These are phyloP conservation scores for Cerceris rybyensis DNA, from an alignment of 2,888 invertebrate genomes.

Conservation along the genomic window DNA sequence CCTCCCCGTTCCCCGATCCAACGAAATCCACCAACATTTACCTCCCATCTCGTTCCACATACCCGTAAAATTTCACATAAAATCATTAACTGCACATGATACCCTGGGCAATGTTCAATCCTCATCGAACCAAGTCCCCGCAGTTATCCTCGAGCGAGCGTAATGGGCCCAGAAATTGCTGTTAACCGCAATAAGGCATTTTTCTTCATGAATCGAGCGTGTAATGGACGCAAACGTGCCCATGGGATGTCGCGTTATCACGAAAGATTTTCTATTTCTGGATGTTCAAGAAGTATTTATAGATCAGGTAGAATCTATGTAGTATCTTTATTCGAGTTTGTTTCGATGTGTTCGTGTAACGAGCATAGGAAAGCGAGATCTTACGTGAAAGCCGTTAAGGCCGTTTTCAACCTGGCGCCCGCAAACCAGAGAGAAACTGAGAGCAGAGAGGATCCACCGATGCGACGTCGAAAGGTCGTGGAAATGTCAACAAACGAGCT, in stretches of 20 bases:
- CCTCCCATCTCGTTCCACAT: too few relatives aligned
- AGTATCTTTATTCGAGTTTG: slow-evolving; percentile 29
- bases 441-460: slow-evolving; percentile 50
- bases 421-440: slow-evolving; percentile 58
- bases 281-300: slow-evolving; percentile 56
- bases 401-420: slow-evolving; percentile 52
- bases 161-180: slow-evolving; percentile 2
- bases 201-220: slow-evolving; percentile 20
- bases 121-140: too few relatives aligned
- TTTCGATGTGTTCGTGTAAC: slow-evolving; percentile 36
- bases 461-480: slow-evolving; percentile 63
- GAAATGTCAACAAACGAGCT: slow-evolving; percentile 69
- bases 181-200: slow-evolving; percentile 9
- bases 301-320: slow-evolving; percentile 29
- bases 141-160: too few relatives aligned
- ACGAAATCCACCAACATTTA: too few relatives aligned
- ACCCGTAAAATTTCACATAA: too few relatives aligned
- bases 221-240: slow-evolving; percentile 4
- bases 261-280: slow-evolving; percentile 62
- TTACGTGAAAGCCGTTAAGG: slow-evolving; percentile 69
- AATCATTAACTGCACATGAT: too few relatives aligned
- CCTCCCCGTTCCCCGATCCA: too few relatives aligned
- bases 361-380: slow-evolving; percentile 59
- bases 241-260: slow-evolving; percentile 7
- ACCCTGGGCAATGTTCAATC: too few relatives aligned